Conservation (phyloP, 2,113 vertebrate genomes). For the Dicerorhinus sumatrensis region DNA sequence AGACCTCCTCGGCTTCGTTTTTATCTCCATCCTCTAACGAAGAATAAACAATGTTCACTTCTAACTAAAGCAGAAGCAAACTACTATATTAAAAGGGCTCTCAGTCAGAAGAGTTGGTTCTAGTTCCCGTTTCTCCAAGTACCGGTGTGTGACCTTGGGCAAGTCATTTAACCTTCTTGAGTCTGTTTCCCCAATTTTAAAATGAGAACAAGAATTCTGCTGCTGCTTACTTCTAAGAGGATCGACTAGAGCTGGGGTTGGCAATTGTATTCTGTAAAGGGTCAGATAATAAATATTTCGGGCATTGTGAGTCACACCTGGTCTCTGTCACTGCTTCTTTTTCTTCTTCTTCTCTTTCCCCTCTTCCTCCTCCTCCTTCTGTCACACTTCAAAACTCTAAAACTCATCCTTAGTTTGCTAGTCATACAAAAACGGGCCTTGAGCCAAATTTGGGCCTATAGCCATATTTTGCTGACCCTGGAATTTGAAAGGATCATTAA, state of each 20-base stretch:
- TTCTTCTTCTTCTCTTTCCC: neutral
- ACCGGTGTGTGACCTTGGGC: neutral
- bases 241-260: neutral
- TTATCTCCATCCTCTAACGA: neutral
- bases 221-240: neutral
- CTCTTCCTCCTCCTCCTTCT: neutral
- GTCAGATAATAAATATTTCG: neutral
- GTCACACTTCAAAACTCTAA: neutral
- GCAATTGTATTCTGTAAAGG: neutral
- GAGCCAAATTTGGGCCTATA: neutral
- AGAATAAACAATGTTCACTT: neutral
- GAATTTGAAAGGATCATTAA: neutral
- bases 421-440: neutral
- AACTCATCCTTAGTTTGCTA: neutral
- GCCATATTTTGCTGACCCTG: neutral
- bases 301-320: too few relatives aligned
- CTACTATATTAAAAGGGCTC: neutral
- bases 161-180: neutral
- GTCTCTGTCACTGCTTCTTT: neutral
- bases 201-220: neutral
- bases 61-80: neutral
- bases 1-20: neutral
- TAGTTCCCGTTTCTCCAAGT: neutral
- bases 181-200: neutral
- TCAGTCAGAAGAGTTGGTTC: too few relatives aligned